Evolutionary conservation across 2,113 vertebrate genomes (phyloP), one percentile per base, ranked within the genome.

Genomic region (Elanus axillaris): DNA sequence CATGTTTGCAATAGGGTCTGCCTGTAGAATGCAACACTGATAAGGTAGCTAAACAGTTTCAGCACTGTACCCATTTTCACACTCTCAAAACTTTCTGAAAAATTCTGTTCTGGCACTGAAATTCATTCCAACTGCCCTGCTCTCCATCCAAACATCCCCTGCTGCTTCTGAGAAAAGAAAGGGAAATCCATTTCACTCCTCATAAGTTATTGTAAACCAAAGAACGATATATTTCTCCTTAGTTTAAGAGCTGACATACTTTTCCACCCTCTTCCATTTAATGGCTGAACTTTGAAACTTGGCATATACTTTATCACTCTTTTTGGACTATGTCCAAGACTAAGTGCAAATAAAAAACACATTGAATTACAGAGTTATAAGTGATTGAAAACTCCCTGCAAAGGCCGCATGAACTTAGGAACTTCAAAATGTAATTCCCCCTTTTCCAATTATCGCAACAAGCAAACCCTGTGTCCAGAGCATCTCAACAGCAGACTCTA

Each of bases 231-330:
- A 83, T 95, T 92, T 77, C 66, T 88, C 66, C 84, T 80, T 26
- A 67, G 53, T 73, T 87, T 82, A 95, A 58, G 23, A 82, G 29
- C 38, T 91, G 74, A 94, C 94, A 94, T 79, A 93, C 81, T 96
- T 91, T 92, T 88, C 59, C 48, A 93, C 83, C 56, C 69, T 91
- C 3, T 88, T 75, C 73, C 62, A 88, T 42, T 95, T 95, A 96
- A 86, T 11, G 36, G 87, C 23, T 91, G 66, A 96, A 96, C 95
- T 95, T n/a, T 69, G 66, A 90, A 95, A 93, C 53, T 66, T 91
- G 77, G 93, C 62, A 69, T 62, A 62, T 34, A 62, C 53, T 91
- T 94, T 73, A 93, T 11, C 76, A 83, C 53, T 93, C 91, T 56
- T 85, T 83, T 67, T 97, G 95, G 74, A 93, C 1, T 7, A 40